These are phyloP conservation scores for Heliconius melpomene DNA, from an alignment of 1,140 invertebrate genomes.

Conservation along the genomic window DNA sequence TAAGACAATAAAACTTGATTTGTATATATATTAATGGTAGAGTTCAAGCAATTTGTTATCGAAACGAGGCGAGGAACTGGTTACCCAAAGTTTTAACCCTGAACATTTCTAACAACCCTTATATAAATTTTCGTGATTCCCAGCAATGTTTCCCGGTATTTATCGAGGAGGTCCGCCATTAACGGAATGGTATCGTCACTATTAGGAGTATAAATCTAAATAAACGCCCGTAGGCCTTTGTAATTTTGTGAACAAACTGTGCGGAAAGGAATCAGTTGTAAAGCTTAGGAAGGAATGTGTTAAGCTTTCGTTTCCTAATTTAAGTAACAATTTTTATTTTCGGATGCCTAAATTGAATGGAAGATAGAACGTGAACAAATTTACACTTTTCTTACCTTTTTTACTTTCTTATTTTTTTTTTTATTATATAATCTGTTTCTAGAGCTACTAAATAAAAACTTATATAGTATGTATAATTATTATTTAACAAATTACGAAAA, in stretches of 20 bases:
- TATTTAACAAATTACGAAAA: no score
- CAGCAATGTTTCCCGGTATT: slow-evolving; percentile 22
- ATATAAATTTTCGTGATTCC: slow-evolving; percentile 22
- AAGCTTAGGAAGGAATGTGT: neutral
- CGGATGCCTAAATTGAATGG: no score
- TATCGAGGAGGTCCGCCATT: slow-evolving; percentile 22
- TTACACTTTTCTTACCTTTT: no score
- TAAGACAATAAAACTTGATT: neutral
- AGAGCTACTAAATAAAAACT: no score
- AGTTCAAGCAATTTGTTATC: neutral
- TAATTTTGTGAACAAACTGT: slow-evolving; percentile 21
- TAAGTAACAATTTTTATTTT: neutral
- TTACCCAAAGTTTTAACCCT: neutral
- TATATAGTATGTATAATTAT: no score
- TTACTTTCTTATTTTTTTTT: no score
- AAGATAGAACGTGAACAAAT: no score
- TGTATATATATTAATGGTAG: neutral
- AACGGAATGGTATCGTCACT: slow-evolving; percentile 25
- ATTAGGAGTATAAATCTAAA: slow-evolving; percentile 30
- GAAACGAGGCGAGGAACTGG: neutral
- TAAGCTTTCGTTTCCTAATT: neutral
- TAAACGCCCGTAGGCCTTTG: slow-evolving; percentile 22
- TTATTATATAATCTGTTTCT: no score
- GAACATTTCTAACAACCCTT: slow-evolving; percentile 2
- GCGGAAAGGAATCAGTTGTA: slow-evolving; percentile 16